Conservation (phyloP, 2,797 vertebrate species). For the Sebastiscus albofasciatus region DNA sequence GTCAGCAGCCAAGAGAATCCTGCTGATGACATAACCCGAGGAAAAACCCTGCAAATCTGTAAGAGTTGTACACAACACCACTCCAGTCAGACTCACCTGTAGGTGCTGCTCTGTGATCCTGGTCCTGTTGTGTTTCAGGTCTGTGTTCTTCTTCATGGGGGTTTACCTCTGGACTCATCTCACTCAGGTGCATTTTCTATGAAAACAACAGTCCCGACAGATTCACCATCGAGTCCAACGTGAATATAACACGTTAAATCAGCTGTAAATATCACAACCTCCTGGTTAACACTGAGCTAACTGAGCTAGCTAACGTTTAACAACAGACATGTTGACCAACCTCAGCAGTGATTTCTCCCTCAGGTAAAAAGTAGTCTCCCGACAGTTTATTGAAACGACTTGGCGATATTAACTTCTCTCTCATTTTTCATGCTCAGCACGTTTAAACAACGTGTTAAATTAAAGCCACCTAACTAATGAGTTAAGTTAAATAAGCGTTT, state of each 20-base stretch:
- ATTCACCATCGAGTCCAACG: too few species aligned
- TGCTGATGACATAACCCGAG: too few species aligned
- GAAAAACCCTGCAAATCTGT: too few species aligned
- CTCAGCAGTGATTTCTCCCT: slow-evolving; percentile 64
- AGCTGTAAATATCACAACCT: background rate
- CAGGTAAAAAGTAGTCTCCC: slow-evolving; percentile 55
- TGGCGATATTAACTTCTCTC: background rate
- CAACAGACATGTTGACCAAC: slow-evolving; percentile 75
- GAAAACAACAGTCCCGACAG: background rate
- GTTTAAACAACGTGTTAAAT: background rate
- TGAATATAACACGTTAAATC: background rate
- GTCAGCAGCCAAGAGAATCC: too few species aligned
- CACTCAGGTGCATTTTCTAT: too few species aligned
- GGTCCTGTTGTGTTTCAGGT: too few species aligned
- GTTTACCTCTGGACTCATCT: too few species aligned
- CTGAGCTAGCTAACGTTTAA: slow-evolving; percentile 58
- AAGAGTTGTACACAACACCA: too few species aligned
- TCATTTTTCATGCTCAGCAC: background rate
- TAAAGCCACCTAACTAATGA: background rate
- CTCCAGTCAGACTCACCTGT: too few species aligned
- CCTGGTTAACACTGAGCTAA: slow-evolving; percentile 19
- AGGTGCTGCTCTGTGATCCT: too few species aligned
- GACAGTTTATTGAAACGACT: slow-evolving; percentile 34
- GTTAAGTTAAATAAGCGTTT: slow-evolving; percentile 31
- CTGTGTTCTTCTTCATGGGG: too few species aligned